Base-by-base conservation (phyloP, 2,113 vertebrate genomes). In the Lophochroa leadbeateri region DNA sequence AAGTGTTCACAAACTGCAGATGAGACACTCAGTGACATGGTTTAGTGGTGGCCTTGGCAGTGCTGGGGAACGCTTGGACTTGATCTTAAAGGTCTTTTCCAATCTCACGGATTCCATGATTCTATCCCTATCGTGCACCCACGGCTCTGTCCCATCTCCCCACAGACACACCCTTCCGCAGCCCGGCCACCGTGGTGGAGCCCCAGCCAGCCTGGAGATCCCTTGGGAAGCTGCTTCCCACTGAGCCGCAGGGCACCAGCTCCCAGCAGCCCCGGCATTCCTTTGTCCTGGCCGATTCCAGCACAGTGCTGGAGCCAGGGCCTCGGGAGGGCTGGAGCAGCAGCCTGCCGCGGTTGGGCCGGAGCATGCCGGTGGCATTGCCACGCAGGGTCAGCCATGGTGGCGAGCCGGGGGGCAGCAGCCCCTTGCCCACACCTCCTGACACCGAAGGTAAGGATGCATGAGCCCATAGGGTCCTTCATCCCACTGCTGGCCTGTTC, bases 341-440 rank as follows among this genome's bases (percentile, higher is more conserved):
- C 91, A 97, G 94, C 84, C 63, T 97, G 84, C 96, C 96, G 0
- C 78, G 91, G 80, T 47, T 35, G 0, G 91, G 94, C 29, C 92
- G 91, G 74, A 92, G 8, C 3, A 4, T 10, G 10, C 63, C 69
- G 0, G 39, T 1, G 0, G 86, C 74, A 0, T 97, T 98, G 68
- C 98, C 97, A 3, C 96, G 97, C 94, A 98, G 98, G 94, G 94
- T 95, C 71, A 98, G 98, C 90, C 96, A 97, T 1, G 47, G 97
- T 6, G 98, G 97, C 85, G 98, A 98, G 95, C 83, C n/a, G 17
- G 95, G 53, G 41, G 86, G 88, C 6, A 64, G 96, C 83, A 88
- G 91, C 13, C 35, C 74, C 35, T 67, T 69, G 47, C 75, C 65
- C 25, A 14, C 91, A 8, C 77, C 67, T 0, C 61, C 57, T 0